These are phyloP conservation scores for Eulemur rubriventer DNA, from an alignment of 2,797 vertebrate genomes.

Conservation along the genomic window DNA sequence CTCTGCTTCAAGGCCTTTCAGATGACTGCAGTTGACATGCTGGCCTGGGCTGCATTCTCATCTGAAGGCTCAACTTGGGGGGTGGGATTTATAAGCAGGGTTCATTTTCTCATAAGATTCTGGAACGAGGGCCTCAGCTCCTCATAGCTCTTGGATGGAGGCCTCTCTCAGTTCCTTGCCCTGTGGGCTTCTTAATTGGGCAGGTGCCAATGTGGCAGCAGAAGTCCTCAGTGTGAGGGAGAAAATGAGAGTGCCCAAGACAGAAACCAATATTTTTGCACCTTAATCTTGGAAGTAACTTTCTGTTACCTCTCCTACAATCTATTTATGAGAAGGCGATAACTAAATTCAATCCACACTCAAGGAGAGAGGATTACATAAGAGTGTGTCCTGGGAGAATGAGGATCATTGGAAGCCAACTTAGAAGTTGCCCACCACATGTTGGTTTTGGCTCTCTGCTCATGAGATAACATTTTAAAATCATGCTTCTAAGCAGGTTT, in stretches of 20 bases:
- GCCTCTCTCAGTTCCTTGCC: not conserved
- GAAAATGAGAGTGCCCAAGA: not conserved
- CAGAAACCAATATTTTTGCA: not conserved
- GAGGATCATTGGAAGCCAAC: not conserved
- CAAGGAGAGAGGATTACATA: not conserved
- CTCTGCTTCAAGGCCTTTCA: not conserved
- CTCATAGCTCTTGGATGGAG: not conserved
- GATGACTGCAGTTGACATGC: not conserved
- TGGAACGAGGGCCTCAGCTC: not conserved
- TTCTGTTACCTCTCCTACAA: not conserved
- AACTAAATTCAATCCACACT: not conserved
- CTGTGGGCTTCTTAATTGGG: not conserved
- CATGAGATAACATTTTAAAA: not conserved
- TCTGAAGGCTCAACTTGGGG: not conserved
- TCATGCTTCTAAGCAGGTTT: not conserved
- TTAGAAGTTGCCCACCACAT: not conserved
- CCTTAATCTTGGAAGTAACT: not conserved
- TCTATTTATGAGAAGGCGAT: not conserved
- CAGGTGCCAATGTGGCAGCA: not conserved
- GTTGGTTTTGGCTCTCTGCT: not conserved
- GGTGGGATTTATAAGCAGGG: not conserved
- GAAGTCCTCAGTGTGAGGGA: not conserved
- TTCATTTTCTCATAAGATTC: not conserved
- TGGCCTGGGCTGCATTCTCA: not conserved
- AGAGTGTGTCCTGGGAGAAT: not conserved